Conservation (phyloP, 2,888 invertebrate species). For the Lingula anatina region DNA sequence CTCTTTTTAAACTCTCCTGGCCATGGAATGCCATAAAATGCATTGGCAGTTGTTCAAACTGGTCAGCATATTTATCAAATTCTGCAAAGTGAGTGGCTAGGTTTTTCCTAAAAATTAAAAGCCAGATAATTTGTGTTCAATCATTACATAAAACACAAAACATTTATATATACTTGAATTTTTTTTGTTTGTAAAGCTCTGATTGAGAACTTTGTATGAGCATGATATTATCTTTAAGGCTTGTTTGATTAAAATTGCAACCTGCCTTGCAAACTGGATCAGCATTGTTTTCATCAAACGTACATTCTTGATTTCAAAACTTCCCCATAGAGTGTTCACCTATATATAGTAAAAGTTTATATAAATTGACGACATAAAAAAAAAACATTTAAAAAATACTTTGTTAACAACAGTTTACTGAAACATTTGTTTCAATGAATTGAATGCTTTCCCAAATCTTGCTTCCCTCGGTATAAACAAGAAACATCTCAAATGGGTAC, state of each 20-base stretch:
- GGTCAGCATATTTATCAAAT: conserved; percentile 74
- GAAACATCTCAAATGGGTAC: neutral
- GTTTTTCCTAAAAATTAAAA: conserved; percentile 44
- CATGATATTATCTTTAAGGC: too few relatives aligned
- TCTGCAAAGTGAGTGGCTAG: conserved; percentile 37
- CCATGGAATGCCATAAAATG: conserved; percentile 96
- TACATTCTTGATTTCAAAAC: conserved; percentile 92
- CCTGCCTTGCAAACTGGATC: conserved; percentile 70
- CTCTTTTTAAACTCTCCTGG: conserved; percentile 79
- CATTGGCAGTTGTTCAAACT: conserved; percentile 80
- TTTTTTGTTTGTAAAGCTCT: too few relatives aligned
- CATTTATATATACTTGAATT: too few relatives aligned
- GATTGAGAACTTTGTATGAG: too few relatives aligned
- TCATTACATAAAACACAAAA: too few relatives aligned
- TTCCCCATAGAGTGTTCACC: conserved; percentile 91
- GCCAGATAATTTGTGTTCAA: too few relatives aligned
- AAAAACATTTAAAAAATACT: neutral
- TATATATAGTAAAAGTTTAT: conserved; percentile 17
- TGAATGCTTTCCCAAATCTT: neutral
- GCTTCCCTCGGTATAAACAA: too few relatives aligned
- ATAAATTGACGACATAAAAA: too few relatives aligned
- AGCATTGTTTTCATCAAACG: conserved; percentile 84
- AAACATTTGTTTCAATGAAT: neutral
- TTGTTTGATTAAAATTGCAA: too few relatives aligned
- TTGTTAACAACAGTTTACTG: neutral